Evolutionary conservation across 1,140 invertebrate genomes (phyloP), one percentile per base, ranked within the genome.

Genomic region (Ostrea edulis): DNA sequence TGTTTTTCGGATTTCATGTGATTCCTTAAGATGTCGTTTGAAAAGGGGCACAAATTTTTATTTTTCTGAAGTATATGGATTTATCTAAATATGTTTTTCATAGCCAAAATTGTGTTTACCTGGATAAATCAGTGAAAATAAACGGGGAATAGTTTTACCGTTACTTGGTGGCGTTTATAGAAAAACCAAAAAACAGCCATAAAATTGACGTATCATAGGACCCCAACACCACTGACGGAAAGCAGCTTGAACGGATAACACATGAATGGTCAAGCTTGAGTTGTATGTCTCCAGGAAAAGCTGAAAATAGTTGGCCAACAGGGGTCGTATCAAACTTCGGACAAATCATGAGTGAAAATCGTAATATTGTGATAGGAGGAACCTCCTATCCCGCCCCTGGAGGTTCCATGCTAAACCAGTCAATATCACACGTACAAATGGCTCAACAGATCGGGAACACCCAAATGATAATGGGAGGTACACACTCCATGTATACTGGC

Each of bases 331-430:
- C 14, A 62, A 77, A 77, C 68, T 14, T 82, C 0, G 77, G 54
- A 52, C 29, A 54, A 22, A 58, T 58, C 25, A 81, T 87, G 17
- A 87, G 54, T 87, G 88, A 89, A 58, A 86, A 89, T 86, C 81
- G 88, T 52, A 89, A 85, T 84, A 84, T 89, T 55, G 81, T 82
- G 35, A 86, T 89, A 51, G 82, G 77, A 9, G 35, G 88, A 9
- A 82, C 82, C n/a, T 62, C 86, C 12, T 91, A 89, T 86, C 91
- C 86, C 12, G 89, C 85, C 17, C 90, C 87, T 29, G 89, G 68
- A 82, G 88, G 85, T 84, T 77, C 85, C 8, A 82, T 86, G 82
- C 52, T 89, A 12, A 86, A 84, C 62, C 81, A 89, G 52, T 58
- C 85, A 29, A 83, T 86, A 35, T 71, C 85, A 2, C 85, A 86